Percentiles rank a stretch among this genome's conserved stretches.
Evolutionary conservation across 2,113 vertebrate genomes (phyloP).

Genomic region (Poicephalus meyeri): DNA sequence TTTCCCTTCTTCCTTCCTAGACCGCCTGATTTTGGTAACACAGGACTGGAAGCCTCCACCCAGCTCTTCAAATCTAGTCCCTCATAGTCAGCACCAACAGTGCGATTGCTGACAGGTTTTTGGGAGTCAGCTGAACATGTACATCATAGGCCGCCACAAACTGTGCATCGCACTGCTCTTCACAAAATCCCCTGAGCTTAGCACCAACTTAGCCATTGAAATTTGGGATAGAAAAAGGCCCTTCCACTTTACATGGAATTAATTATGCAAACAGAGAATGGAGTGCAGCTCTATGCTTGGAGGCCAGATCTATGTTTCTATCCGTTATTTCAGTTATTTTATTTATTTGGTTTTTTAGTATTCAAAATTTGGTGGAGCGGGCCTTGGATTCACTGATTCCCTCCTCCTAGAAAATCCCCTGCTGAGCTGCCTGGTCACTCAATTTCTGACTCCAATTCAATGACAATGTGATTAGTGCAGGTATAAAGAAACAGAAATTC

Average conservation of each 20-base stretch:
- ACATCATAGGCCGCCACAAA: not conserved
- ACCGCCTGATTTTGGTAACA: not conserved
- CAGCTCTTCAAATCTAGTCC: not conserved
- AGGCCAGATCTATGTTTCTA: not conserved
- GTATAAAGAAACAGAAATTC: not conserved
- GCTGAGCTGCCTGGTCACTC: not conserved
- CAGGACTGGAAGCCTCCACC: not conserved
- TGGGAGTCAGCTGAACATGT: fast-evolving
- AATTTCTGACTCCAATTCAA: not conserved
- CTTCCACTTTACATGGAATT: not conserved
- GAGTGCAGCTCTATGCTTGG: not conserved
- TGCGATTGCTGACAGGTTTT: fast-evolving
- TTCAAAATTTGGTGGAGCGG: not conserved
- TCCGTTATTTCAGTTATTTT: not conserved
- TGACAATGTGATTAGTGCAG: not conserved
- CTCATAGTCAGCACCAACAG: not conserved
- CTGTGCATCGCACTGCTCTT: fast-evolving
- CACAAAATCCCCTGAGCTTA: not conserved
- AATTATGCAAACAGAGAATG: not conserved
- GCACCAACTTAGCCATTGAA: not conserved
- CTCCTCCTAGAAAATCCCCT: not conserved
- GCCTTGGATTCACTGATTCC: not conserved
- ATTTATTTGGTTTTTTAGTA: not conserved
- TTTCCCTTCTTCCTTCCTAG: not conserved
- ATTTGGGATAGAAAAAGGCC: not conserved